A percentile compares a stretch with the other conserved stretches of the same genome.
Conservation (phyloP, 2,797 vertebrate genomes). For the Melopsittacus undulatus region DNA sequence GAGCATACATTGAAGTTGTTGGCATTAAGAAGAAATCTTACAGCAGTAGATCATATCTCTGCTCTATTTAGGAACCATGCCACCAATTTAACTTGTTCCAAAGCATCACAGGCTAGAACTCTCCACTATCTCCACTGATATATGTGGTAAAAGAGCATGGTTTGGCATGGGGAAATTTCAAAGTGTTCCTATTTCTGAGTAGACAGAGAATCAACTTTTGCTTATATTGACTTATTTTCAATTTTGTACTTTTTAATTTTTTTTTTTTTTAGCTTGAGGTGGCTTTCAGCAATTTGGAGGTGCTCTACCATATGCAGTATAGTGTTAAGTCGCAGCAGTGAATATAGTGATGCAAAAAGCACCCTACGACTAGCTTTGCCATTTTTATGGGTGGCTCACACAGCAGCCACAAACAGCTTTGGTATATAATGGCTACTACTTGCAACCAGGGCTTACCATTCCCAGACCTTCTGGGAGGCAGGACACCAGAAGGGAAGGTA, state of each 20-base stretch:
- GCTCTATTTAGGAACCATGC: neutral
- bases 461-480: neutral
- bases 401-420: neutral
- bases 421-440: neutral
- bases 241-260: neutral
- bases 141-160: neutral
- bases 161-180: neutral
- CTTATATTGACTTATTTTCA: neutral
- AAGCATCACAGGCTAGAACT: neutral
- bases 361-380: neutral
- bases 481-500: neutral
- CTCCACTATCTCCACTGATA: neutral
- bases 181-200: neutral
- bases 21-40: neutral
- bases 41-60: neutral
- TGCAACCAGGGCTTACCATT: neutral
- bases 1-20: neutral
- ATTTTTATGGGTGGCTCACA: neutral
- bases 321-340: neutral
- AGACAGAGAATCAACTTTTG: neutral
- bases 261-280: neutral
- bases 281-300: neutral
- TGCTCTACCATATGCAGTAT: neutral
- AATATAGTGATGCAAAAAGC: neutral
- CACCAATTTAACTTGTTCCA: neutral